Conservation (phyloP, 2,888 invertebrate species). For the Volucella inflata region DNA sequence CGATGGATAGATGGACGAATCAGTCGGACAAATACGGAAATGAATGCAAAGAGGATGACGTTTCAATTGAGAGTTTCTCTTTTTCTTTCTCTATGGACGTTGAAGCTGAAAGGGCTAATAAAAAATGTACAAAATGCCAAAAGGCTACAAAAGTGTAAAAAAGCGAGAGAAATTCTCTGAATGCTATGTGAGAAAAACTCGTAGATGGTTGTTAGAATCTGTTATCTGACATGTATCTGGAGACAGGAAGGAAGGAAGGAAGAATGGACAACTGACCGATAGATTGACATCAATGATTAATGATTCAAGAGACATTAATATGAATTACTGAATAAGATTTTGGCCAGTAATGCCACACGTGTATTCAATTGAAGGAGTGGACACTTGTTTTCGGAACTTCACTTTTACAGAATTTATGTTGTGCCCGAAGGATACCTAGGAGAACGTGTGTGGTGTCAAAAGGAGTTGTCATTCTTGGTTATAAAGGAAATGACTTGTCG, state of each 20-base stretch:
- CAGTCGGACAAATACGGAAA: not conserved
- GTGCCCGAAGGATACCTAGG: too few species aligned
- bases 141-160: constrained; percentile 12
- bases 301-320: constrained; percentile 36
- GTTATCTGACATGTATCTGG: not conserved
- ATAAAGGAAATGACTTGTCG: too few species aligned
- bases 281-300: constrained; percentile 50
- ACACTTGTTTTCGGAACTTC: too few species aligned
- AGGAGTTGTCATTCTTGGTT: too few species aligned
- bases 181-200: not conserved
- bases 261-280: constrained; percentile 12
- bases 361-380: constrained; percentile 13
- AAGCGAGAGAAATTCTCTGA: not conserved
- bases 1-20: not conserved
- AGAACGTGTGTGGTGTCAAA: too few species aligned
- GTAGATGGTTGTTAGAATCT: not conserved
- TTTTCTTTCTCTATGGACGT: too few species aligned
- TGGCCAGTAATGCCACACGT: constrained; percentile 1
- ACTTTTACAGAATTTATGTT: too few species aligned
- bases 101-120: constrained; percentile 24
- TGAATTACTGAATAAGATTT: constrained; percentile 39
- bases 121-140: constrained; percentile 26
- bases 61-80: constrained; percentile 21
- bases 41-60: constrained; percentile 20
- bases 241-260: constrained; percentile 1